Conservation (phyloP, 1,140 invertebrate species). For the Marisa cornuarietis region DNA sequence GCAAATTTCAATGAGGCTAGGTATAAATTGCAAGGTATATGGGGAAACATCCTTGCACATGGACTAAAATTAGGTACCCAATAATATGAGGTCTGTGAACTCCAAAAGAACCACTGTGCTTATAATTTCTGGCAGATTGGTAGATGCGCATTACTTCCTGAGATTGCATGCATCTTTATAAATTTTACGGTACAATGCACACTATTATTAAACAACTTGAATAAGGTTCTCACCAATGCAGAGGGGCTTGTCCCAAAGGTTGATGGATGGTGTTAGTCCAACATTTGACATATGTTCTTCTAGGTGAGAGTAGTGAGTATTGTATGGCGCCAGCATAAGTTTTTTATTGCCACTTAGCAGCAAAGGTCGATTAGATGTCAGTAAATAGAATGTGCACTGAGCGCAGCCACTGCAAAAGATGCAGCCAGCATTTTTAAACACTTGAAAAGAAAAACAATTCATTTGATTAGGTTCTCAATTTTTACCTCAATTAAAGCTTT, state of each 20-base stretch:
- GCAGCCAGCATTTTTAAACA: slow-evolving; percentile 2
- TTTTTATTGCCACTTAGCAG: slow-evolving; percentile 61
- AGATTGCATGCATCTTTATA: no score
- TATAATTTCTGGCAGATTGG: no score
- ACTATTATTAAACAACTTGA: no score
- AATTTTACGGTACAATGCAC: no score
- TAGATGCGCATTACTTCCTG: no score
- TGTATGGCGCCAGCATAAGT: slow-evolving; percentile 62
- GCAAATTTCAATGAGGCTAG: no score
- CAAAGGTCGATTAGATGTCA: slow-evolving; percentile 63
- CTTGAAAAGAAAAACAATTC: background rate
- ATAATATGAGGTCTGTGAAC: no score
- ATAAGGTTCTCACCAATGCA: slow-evolving; percentile 51
- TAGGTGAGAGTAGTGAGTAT: slow-evolving; percentile 61
- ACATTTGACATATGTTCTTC: slow-evolving; percentile 60
- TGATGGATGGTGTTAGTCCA: slow-evolving; percentile 48
- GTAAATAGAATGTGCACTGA: slow-evolving; percentile 60
- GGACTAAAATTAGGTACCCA: no score
- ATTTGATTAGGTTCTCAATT: background rate
- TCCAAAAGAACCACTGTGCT: no score
- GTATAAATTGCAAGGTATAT: no score
- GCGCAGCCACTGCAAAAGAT: slow-evolving; percentile 56
- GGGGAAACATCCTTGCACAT: no score
- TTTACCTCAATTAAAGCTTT: background rate
- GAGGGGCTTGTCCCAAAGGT: slow-evolving; percentile 64